Evolutionary conservation across 1,140 invertebrate genomes (phyloP), one percentile per base, ranked within the genome.

Genomic region (Bursaphelenchus mucronatus): DNA sequence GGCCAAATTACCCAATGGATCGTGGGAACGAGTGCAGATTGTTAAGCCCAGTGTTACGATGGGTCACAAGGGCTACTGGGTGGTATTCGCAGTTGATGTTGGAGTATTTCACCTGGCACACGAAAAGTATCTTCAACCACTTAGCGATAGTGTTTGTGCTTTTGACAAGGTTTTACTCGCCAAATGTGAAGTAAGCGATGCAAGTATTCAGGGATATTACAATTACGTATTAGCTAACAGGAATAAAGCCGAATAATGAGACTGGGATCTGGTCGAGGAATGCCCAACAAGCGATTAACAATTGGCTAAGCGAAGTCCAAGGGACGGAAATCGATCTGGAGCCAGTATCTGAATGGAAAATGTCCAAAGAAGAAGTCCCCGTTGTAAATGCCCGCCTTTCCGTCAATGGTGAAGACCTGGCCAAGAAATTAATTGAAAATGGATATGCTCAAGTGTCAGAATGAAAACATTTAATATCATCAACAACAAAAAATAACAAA

Each of bases 41-140:
- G 57, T 59, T 11, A 13, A 39, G 7, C 57, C 57, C 2, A 59
- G 57, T 59, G 11, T 13, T 3, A 40, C 45, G 57, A 55, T 55
- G 54, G 54, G 54, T 39, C 13, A 59, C 5, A 59, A 59, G 57
- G 57, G 57, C 40, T 59, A n/a, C 30, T 59, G 40, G 13, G 57
- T 59, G 19, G 57, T 59, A 11, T 59, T 44, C 40, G 57, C 57
- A 11, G 57, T 59, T 40, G 57, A 59, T 59, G 57, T 59, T 45
- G 57, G 57, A n/a, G 57, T 59, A 44, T 59, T 44, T 9, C 57
- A 59, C 40, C 4, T 59, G 13, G 40, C 57, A n/a, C 57, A 59
- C 41, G 13, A 59, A 50, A 59, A 59, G 39, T 44, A 59, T 39
- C 57, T 59, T n/a, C 57, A 59, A 39, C 57, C 57, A 43, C 13